Evolutionary conservation across 2,888 invertebrate genomes (phyloP).

Genomic region (Ceraclea dissimilis): DNA sequence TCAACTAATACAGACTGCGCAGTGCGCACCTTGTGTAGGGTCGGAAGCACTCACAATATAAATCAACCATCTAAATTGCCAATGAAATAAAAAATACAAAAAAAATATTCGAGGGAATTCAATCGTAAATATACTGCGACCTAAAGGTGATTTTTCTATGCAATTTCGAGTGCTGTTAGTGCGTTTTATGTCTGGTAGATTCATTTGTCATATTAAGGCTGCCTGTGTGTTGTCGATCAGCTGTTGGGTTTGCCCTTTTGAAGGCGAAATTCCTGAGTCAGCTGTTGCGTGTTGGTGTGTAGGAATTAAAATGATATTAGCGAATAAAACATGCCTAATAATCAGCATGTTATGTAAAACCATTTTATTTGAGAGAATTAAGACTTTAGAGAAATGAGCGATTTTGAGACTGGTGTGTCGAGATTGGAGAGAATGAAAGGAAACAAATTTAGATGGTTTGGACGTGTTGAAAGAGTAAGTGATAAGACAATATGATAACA

Average conservation of each 20-base stretch:
- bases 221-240: not conserved
- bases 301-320: no score
- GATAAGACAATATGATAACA: no score
- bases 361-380: no score
- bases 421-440: no score
- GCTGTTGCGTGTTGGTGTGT: not conserved
- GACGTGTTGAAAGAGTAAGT: no score
- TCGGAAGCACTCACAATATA: not conserved
- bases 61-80: not conserved
- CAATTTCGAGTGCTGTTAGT: not conserved
- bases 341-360: no score
- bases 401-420: no score
- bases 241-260: not conserved
- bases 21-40: not conserved
- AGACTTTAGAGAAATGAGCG: no score
- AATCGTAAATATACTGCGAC: not conserved
- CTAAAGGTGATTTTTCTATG: not conserved
- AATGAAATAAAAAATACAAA: not conserved
- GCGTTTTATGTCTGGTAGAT: not conserved
- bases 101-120: not conserved
- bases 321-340: no score
- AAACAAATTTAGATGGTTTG: no score
- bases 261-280: conserved; percentile 1
- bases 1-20: no score
- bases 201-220: not conserved